A percentile compares a stretch with the other conserved stretches of the same genome.
These are phyloP conservation scores for Cataglyphis livida DNA, from an alignment of 2,888 invertebrate species.

Conservation along the genomic window DNA sequence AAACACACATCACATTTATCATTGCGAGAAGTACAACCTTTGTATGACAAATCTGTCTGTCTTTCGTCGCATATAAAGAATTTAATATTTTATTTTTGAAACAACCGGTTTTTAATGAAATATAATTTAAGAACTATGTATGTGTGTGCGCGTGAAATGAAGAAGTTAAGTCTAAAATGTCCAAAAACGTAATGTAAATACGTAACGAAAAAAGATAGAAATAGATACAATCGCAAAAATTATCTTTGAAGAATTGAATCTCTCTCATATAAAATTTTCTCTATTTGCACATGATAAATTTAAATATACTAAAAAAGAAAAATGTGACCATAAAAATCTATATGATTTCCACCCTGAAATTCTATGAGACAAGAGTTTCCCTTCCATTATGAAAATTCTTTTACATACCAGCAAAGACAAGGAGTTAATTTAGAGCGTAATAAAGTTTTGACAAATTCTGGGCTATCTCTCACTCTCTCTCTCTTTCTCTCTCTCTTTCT, in stretches of 20 bases:
- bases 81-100: neutral
- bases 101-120: neutral
- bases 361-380: neutral
- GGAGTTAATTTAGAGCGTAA: neutral
- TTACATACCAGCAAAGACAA: constrained; percentile 6
- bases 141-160: neutral
- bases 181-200: neutral
- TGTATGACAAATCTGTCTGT: neutral
- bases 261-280: neutral
- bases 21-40: constrained; percentile 14
- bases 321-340: neutral
- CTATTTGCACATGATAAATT: neutral
- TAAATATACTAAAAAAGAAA: neutral
- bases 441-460: constrained; percentile 16
- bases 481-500: neutral
- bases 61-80: neutral
- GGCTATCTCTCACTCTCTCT: neutral
- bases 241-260: neutral
- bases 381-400: neutral
- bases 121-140: neutral
- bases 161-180: neutral
- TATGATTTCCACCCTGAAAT: neutral
- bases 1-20: neutral
- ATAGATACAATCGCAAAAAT: neutral
- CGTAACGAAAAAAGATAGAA: neutral